Evolutionary conservation across 2,797 vertebrate genomes (phyloP), one percentile per base, ranked within the genome.

Genomic region (Argya squamiceps): DNA sequence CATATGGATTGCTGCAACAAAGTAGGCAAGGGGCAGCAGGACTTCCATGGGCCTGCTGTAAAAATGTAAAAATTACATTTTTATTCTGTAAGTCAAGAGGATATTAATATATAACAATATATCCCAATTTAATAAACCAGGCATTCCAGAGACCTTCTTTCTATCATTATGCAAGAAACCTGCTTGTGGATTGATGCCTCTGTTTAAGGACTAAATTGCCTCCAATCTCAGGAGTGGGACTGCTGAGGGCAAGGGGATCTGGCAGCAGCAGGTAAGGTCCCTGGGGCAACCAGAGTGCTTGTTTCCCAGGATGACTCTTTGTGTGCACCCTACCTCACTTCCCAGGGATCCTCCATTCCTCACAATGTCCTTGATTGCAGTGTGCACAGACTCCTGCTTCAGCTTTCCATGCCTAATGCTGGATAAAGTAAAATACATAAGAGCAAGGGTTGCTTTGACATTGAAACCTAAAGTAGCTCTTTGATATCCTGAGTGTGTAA

Each of bases 201-300:
- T 71, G 11, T 44, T 87, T 70, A 32, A 63, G 36, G 30, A 39
- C 21, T 41, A 41, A 20, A 18, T 27, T 46, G 24, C 9, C 5
- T 59, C 4, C 5, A 23, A 10, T 22, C 1, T 1, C 18, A 30
- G 44, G 23, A 55, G 41, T 1, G 1, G n/a, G 18, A 2, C 43
- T 87, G 26, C 32, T 41, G 44, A 67, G 21, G 27, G 8, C 16
- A 6, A 34, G 27, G 15, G 8, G 8, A 26, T 19, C 50, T 58
- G 46, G 43, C 36, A 78, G 43, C 36, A 78, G 23, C 36, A 46
- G 37, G 7, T 15, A 6, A 50, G 22, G 22, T 49, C 36, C 29
- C 15, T 23, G 9, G 1, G 1, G 36, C n/a, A 63, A 27, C 10
- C 34, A 24, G 15, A 13, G 30, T 69, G 43, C 43, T 44, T 44